Evolutionary conservation across 1,140 invertebrate species (phyloP).

Genomic region (Agraylea sexmaculata): DNA sequence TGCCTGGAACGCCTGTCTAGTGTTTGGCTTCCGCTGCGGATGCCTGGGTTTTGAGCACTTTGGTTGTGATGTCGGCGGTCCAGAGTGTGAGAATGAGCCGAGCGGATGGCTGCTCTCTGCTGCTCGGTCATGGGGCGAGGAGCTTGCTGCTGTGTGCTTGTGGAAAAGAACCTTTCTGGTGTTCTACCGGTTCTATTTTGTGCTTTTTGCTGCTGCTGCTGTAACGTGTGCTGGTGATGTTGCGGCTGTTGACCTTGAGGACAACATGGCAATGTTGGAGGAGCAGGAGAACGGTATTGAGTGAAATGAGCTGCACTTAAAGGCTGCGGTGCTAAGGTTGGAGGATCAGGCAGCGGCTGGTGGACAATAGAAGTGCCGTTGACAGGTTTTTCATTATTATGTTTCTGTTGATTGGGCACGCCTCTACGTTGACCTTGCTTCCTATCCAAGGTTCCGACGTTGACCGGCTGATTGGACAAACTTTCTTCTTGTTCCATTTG

Average conservation of each 20-base stretch:
- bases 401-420: slow-evolving; percentile 19
- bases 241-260: slow-evolving; percentile 22
- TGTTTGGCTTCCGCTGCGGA: slow-evolving; percentile 13
- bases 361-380: slow-evolving; percentile 19
- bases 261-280: slow-evolving; percentile 22
- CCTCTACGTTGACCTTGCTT: slow-evolving; percentile 12
- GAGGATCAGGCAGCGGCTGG: slow-evolving; percentile 35
- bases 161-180: slow-evolving; percentile 20
- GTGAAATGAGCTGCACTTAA: slow-evolving; percentile 33
- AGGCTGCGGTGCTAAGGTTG: slow-evolving; percentile 23
- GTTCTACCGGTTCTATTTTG: slow-evolving; percentile 12
- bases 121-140: slow-evolving; percentile 2
- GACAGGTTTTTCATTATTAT: slow-evolving; percentile 5
- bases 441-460: slow-evolving; percentile 9
- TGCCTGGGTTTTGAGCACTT: not conserved
- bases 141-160: slow-evolving; percentile 13
- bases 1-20: slow-evolving; percentile 15
- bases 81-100: slow-evolving; percentile 18
- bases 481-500: slow-evolving; percentile 18
- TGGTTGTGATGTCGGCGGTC: slow-evolving; percentile 15
- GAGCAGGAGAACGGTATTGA: slow-evolving; percentile 27
- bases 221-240: slow-evolving; percentile 17
- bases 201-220: slow-evolving; percentile 8
- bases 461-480: not conserved
- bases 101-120: slow-evolving; percentile 2